phyloP scores from a whole-genome alignment of 2,797 vertebrate species.

The Notoglanidium macrostoma region DNA sequence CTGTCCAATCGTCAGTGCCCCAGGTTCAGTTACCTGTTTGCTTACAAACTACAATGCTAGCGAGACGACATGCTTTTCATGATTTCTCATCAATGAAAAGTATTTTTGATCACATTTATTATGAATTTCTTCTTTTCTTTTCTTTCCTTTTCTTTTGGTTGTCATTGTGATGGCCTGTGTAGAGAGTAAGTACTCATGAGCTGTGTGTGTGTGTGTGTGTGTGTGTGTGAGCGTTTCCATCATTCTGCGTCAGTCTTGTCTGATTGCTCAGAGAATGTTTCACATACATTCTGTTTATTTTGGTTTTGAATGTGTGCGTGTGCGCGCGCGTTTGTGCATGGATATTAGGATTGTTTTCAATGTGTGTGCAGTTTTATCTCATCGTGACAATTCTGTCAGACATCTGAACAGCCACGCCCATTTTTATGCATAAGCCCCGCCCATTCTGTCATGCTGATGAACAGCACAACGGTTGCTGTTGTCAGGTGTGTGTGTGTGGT shows the following conservation, averaged over 20 bases:
- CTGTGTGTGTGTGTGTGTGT: slow-evolving; percentile 13
- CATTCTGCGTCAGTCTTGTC: slow-evolving; percentile 4
- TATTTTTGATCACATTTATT: slow-evolving; percentile 57
- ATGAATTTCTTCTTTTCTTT: slow-evolving; percentile 68
- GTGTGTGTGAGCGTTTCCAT: slow-evolving; percentile 26
- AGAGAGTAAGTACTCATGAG: slow-evolving; percentile 79
- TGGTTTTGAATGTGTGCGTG: not conserved
- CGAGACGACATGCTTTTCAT: not conserved
- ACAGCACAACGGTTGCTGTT: not conserved
- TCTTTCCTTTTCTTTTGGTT: slow-evolving; percentile 61
- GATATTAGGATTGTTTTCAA: not conserved
- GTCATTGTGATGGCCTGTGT: slow-evolving; percentile 76
- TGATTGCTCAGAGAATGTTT: not conserved
- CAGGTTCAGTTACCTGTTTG: not conserved
- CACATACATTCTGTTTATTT: slow-evolving; percentile 3
- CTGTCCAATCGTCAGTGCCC: not conserved
- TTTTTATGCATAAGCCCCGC: not conserved
- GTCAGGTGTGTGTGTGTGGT: not conserved
- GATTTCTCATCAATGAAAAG: slow-evolving; percentile 14
- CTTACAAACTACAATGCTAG: not conserved
- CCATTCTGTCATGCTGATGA: slow-evolving; percentile 20
- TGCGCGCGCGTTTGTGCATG: not conserved
- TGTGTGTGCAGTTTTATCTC: not conserved
- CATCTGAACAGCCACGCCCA: slow-evolving; percentile 1
- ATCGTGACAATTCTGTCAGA: slow-evolving; percentile 19